Evolutionary conservation across 2,113 vertebrate species (phyloP).

Genomic region (Aldabrachelys gigantea): DNA sequence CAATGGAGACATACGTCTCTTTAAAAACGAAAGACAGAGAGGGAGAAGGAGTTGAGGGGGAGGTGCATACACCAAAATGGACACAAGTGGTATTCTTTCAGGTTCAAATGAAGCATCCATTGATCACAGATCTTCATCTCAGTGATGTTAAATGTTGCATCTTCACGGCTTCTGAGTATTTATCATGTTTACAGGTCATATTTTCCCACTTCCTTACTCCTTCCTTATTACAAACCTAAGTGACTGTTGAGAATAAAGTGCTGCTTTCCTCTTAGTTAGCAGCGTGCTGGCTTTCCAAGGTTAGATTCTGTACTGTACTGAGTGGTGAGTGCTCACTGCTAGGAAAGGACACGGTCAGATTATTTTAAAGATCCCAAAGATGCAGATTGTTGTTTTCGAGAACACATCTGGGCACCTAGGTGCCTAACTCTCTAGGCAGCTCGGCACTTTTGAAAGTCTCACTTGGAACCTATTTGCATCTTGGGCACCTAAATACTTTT

Average conservation of each 20-base stretch:
- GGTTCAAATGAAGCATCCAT: constrained; percentile 54
- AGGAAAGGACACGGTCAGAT: accelerated
- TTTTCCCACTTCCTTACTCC: not conserved
- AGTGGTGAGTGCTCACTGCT: accelerated
- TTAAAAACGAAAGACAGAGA: constrained; percentile 37
- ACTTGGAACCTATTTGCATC: not conserved
- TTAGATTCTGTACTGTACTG: not conserved
- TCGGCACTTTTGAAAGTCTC: not conserved
- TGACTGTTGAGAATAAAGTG: not conserved
- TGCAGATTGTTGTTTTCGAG: not conserved
- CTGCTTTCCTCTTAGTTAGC: not conserved
- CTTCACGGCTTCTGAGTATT: not conserved
- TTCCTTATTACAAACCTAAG: not conserved
- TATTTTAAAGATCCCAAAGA: not conserved
- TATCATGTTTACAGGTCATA: not conserved
- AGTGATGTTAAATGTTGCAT: not conserved
- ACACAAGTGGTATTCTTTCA: constrained; percentile 38
- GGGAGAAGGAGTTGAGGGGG: not conserved
- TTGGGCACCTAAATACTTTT: not conserved
- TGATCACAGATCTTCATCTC: constrained; percentile 33
- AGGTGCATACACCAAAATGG: constrained; percentile 48
- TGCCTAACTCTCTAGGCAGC: not conserved
- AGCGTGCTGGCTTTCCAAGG: not conserved
- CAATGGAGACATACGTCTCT: constrained; percentile 74
- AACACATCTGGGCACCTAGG: not conserved